Base-by-base conservation (phyloP, 2,888 invertebrate species). In the Eilema sororculum region DNA sequence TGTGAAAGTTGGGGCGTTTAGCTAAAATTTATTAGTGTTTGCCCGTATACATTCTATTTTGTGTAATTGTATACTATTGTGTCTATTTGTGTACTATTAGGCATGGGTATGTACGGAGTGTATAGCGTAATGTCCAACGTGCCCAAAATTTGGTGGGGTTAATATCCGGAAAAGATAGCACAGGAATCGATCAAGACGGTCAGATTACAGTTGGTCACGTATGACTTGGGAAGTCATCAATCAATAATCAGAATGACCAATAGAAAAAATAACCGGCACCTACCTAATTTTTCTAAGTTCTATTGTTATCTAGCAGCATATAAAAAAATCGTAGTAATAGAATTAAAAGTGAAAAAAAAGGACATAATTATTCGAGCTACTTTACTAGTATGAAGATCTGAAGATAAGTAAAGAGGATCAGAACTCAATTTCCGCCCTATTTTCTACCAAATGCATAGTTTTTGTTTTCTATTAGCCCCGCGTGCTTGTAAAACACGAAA, bases 401-500 rank as follows among this genome's bases (percentile, higher is more conserved):
- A 57, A 74, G 85, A 86, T 78, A 73, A 72, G 83, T 84, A 84
- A 85, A 85, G 75, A 72, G 74, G 75, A 84, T 88, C 71, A 65
- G 72, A 87, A 89, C 88, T 89, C 86, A 89, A 90, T 90, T 88
- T 89, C 88, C 89, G 86, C 81, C 82, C 79, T 84, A 85, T 84
- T 87, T 86, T 86, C 83, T 78, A 79, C 81, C 73, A 80, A 80
- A 74, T 78, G 75, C 74, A 80, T 83, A 86, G 85, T 86, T 90
- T 89, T 90, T 90, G 85, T 90, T 90, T 91, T 90, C 89, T 90
- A 89, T 90, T 88, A 89, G 86, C 82, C 78, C 77, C 79, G 82
- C 72, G 83, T 83, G 85, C 87, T 88, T 89, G 86, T 89, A 86
- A 89, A 90, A 90, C 89, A 91, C 85, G 86, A 91, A 92, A 91